These are phyloP conservation scores for Catalaphyllia jardinei DNA, from an alignment of 64 coral and sea anemone genomes.

Conservation along the genomic window DNA sequence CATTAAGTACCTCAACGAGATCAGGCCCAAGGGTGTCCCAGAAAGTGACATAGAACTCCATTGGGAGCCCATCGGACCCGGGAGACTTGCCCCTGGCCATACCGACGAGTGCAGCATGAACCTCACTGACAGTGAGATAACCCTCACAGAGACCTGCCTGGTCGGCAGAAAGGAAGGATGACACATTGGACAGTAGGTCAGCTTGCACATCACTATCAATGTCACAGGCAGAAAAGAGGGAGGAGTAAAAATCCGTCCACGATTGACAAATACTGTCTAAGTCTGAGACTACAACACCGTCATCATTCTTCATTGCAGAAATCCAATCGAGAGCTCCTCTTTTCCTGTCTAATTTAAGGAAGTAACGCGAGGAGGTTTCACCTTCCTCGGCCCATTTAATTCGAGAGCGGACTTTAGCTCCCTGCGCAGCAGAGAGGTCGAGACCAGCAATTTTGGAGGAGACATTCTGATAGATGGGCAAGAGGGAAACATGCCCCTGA, in stretches of 20 bases:
- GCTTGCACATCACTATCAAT: too few species aligned
- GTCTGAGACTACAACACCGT: background rate
- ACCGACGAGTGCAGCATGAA: background rate
- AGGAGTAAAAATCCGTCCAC: too few species aligned
- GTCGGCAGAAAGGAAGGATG: background rate
- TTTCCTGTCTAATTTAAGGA: background rate
- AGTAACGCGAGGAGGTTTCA: slow-evolving; percentile 13
- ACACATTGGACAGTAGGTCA: background rate
- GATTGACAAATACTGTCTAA: too few species aligned
- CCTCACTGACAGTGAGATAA: background rate
- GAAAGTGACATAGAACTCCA: slow-evolving; percentile 26
- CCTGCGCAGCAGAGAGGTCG: background rate
- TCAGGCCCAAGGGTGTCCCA: slow-evolving; percentile 13
- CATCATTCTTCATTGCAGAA: background rate
- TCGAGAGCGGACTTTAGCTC: background rate
- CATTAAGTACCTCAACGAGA: slow-evolving; percentile 12
- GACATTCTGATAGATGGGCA: background rate
- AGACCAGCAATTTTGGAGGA: background rate
- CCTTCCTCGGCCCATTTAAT: background rate
- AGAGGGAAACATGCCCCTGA: background rate
- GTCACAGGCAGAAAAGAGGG: too few species aligned
- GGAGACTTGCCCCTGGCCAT: slow-evolving; percentile 6
- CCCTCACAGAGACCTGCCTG: background rate
- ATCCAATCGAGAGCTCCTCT: background rate
- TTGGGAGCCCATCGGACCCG: slow-evolving; percentile 22